A percentile compares a stretch with the other conserved stretches of the same genome.
Evolutionary conservation across 2,113 vertebrate species (phyloP).

Genomic region (Triplophysa rosa): DNA sequence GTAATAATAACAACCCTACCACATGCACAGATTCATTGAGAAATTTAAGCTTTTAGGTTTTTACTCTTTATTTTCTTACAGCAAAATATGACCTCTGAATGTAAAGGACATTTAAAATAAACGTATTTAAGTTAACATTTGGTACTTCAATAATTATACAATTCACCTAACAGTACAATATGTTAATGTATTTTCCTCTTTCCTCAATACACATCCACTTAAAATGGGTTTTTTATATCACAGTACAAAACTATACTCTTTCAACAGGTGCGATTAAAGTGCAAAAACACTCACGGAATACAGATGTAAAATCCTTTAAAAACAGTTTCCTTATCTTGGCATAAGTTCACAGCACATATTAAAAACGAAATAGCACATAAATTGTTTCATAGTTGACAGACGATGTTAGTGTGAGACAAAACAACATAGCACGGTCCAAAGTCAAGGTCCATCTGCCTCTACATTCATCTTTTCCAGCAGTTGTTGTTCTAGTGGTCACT

Average conservation of each 20-base stretch:
- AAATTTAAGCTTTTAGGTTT: background rate
- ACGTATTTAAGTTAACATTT: background rate
- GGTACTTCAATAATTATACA: background rate
- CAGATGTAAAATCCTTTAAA: background rate
- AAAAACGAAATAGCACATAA: slow-evolving; percentile 1
- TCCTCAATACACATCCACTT: background rate
- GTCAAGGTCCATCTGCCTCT: background rate
- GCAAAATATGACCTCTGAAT: slow-evolving; percentile 23
- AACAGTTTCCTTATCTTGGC: background rate
- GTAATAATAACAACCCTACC: background rate
- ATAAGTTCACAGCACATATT: background rate
- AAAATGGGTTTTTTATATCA: background rate
- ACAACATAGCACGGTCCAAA: background rate
- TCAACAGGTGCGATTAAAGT: background rate
- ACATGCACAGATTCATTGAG: background rate
- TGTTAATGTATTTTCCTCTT: background rate
- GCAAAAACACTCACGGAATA: slow-evolving; percentile 8
- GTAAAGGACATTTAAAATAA: slow-evolving; percentile 13
- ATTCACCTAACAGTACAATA: background rate
- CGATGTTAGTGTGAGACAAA: background rate
- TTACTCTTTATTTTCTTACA: slow-evolving; percentile 12
- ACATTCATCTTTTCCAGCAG: background rate
- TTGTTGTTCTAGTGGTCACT: slow-evolving; percentile 18
- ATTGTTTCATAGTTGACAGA: background rate
- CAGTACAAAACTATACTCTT: background rate